phyloP scores from a whole-genome alignment of 2,888 invertebrate species.

The Lepas anatifera region DNA sequence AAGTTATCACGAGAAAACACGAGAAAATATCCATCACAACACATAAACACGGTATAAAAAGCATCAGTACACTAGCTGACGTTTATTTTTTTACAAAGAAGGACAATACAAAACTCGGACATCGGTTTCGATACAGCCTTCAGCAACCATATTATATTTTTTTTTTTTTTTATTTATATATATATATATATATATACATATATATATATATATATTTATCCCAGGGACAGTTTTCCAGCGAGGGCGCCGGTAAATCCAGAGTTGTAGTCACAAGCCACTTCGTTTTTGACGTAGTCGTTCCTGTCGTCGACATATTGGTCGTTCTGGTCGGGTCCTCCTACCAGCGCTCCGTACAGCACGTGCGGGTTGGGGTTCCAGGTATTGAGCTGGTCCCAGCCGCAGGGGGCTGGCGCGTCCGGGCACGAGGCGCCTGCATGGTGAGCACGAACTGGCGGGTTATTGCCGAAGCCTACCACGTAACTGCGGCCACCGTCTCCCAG shows the following conservation, averaged over 20 bases:
- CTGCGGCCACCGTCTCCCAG: constrained; percentile 42
- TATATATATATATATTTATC: no score
- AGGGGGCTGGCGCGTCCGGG: constrained; percentile 39
- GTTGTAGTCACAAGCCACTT: constrained; percentile 28
- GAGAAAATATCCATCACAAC: no score
- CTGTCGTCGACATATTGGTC: constrained; percentile 42
- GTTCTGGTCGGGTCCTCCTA: constrained; percentile 44
- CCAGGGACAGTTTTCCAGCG: constrained; percentile 16
- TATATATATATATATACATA: constrained; percentile 13
- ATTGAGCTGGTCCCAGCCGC: constrained; percentile 39
- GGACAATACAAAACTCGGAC: no score
- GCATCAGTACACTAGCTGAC: no score
- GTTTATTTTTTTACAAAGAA: no score
- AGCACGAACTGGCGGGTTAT: constrained; percentile 41
- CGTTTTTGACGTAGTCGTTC: constrained; percentile 43
- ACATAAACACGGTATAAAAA: no score
- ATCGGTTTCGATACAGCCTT: no score
- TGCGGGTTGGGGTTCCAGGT: constrained; percentile 41
- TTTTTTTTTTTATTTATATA: constrained; percentile 12
- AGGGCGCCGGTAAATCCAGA: constrained; percentile 22
- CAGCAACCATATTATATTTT: no score
- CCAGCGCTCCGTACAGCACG: constrained; percentile 42
- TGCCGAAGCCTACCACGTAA: constrained; percentile 44
- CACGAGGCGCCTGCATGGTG: constrained; percentile 46
- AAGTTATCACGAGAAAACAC: no score